Evolutionary conservation across 2,113 vertebrate genomes (phyloP).

Genomic region (Ginglymostoma cirratum): DNA sequence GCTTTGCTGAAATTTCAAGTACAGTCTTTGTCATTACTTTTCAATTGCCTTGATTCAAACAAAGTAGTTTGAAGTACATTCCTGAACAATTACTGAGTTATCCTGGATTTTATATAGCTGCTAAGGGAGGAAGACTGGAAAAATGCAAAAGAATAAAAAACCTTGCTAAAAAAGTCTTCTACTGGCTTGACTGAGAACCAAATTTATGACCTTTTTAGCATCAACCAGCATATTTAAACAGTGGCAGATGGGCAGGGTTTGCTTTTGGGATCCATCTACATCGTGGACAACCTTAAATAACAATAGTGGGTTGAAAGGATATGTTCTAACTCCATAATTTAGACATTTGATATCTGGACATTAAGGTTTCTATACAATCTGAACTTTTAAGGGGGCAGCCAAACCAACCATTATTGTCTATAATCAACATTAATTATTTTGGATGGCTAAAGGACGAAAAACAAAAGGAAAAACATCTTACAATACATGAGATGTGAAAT

Average conservation of each 20-base stretch:
- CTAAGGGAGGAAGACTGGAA: neutral
- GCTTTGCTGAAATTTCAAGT: neutral
- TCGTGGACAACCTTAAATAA: neutral
- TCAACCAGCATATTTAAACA: neutral
- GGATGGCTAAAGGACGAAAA: neutral
- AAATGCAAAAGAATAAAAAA: neutral
- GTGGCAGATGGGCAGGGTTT: neutral
- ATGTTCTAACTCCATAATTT: neutral
- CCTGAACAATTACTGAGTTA: neutral
- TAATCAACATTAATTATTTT: neutral
- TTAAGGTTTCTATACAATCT: neutral
- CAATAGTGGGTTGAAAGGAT: neutral
- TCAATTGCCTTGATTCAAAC: neutral
- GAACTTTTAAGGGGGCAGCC: neutral
- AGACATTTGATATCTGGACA: neutral
- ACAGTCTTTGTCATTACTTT: neutral
- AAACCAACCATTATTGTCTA: neutral
- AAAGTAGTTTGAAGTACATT: neutral
- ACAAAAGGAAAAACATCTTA: neutral
- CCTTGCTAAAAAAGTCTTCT: neutral
- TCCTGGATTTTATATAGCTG: neutral
- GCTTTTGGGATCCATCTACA: neutral
- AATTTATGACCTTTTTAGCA: neutral
- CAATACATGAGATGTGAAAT: neutral
- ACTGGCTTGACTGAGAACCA: neutral